Evolutionary conservation across 1,140 invertebrate genomes (phyloP), one percentile per base, ranked within the genome.

Genomic region (Psix sp.): DNA sequence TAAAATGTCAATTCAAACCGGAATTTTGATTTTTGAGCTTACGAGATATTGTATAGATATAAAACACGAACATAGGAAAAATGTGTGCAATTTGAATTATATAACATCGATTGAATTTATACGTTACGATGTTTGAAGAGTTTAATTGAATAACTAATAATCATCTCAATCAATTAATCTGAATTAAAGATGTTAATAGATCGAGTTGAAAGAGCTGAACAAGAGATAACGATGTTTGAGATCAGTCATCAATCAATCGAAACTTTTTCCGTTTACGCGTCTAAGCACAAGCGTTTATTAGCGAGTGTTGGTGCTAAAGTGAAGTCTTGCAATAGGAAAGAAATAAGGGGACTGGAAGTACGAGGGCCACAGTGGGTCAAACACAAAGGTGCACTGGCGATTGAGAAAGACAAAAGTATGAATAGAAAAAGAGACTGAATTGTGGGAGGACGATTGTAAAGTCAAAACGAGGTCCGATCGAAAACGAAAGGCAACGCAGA

Each of bases 401-500:
- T 36, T 31, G 52, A 72, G 10, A 72, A 9, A 71, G 57, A 60
- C 29, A 36, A n/a, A 46, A 52, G 29, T 10, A 56, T 31, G 17
- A 46, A 16, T 26, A 52, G 43, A 31, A n/a, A 56, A 42, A 42
- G 36, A 70, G 67, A 56, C 36, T 20, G 13, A 65, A 62, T 65
- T 66, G 59, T 62, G 38, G 66, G 59, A 65, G 59, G 65, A 66
- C 49, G 48, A 54, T 59, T 43, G 62, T 33, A 24, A 17, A 40
- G 52, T 39, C 42, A 49, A 51, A 67, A 54, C 56, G 42, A 49
- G 31, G 38, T 49, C 43, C 40, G 45, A 63, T 63, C 57, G 62
- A 68, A 63, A 67, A 57, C 49, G 57, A 74, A 67, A 63, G 54
- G 65, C 56, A 57, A 57, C 46, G 46, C 16, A 21, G 62, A 71